Evolutionary conservation across 2,113 vertebrate species (phyloP).

Genomic region (Elgaria multicarinata): DNA sequence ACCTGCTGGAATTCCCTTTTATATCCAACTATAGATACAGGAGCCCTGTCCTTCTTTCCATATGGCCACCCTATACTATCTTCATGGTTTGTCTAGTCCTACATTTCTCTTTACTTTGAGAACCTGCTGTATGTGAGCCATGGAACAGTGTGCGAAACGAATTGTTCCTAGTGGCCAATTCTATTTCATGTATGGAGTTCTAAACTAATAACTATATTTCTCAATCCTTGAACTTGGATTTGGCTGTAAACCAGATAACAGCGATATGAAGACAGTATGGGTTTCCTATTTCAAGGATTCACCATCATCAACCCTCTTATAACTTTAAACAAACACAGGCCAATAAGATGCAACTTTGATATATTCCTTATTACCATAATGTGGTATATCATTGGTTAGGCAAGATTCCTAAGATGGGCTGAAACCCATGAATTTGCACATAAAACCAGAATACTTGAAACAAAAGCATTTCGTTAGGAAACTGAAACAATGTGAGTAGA

Average conservation of each 20-base stretch:
- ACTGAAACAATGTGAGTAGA: not conserved
- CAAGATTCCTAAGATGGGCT: not conserved
- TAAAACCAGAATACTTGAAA: not conserved
- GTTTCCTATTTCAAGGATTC: not conserved
- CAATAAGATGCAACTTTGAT: not conserved
- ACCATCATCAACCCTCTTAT: not conserved
- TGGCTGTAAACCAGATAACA: not conserved
- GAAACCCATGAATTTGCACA: not conserved
- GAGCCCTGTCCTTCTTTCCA: too few species aligned
- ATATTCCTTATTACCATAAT: not conserved
- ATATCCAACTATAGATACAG: too few species aligned
- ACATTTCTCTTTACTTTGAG: not conserved
- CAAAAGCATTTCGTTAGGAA: not conserved
- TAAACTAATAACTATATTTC: not conserved
- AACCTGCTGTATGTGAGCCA: not conserved
- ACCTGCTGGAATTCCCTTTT: too few species aligned
- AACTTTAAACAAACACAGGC: not conserved
- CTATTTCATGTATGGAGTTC: not conserved
- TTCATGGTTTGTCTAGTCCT: not conserved
- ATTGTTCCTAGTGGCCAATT: not conserved
- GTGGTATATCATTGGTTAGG: not conserved
- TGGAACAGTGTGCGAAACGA: not conserved
- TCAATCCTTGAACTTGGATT: not conserved
- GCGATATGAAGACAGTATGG: not conserved
- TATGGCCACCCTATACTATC: too few species aligned